Conservation (phyloP, 1,140 invertebrate species). For the Rhagoletis pomonella region DNA sequence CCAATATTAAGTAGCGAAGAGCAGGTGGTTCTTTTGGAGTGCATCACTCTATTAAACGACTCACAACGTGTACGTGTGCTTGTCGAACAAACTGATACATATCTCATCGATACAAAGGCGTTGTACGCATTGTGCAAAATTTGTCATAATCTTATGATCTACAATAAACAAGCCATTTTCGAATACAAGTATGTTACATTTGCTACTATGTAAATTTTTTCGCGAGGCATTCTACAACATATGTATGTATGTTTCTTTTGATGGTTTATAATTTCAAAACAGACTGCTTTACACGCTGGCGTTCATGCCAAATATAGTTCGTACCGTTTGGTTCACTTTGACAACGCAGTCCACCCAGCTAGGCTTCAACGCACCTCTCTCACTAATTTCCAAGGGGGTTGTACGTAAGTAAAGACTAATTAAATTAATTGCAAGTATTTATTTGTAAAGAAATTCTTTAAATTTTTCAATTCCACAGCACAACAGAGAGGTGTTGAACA, state of each 20-base stretch:
- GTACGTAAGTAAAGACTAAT: constrained; percentile 69
- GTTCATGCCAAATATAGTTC: constrained; percentile 88
- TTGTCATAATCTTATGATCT: constrained; percentile 86
- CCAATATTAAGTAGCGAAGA: constrained; percentile 74
- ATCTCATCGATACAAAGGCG: constrained; percentile 76
- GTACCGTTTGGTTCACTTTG: constrained; percentile 84
- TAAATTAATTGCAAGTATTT: constrained; percentile 58
- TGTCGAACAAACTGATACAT: constrained; percentile 77
- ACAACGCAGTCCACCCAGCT: constrained; percentile 74
- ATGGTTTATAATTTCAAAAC: constrained; percentile 56
- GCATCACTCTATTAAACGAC: constrained; percentile 80
- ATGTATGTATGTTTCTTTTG: not conserved
- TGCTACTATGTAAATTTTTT: not conserved
- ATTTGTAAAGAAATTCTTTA: too few relatives aligned
- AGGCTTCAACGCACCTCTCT: constrained; percentile 70
- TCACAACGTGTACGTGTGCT: constrained; percentile 79
- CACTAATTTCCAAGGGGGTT: constrained; percentile 73
- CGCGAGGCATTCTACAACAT: not conserved
- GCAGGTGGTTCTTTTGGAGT: constrained; percentile 75
- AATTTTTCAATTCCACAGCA: constrained; percentile 73
- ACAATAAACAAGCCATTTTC: constrained; percentile 84
- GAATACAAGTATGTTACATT: constrained; percentile 79
- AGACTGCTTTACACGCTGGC: constrained; percentile 91
- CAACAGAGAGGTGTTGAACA: constrained; percentile 81
- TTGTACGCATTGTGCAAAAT: constrained; percentile 83